Evolutionary conservation across 2,888 invertebrate genomes (phyloP).

Genomic region (Steromphala cineraria): DNA sequence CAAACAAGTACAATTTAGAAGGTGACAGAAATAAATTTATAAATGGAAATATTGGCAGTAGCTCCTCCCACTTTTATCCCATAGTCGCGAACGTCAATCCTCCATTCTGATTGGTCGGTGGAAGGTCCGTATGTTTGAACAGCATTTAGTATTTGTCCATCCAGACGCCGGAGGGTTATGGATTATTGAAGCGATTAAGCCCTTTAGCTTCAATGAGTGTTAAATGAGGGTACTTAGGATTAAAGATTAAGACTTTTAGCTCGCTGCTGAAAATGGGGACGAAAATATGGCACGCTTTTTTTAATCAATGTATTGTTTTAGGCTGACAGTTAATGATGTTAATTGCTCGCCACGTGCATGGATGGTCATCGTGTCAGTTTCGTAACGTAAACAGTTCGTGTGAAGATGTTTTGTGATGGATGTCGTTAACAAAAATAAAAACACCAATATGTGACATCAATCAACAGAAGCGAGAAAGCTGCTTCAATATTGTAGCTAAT

Average conservation of each 20-base stretch:
- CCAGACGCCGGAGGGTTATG: neutral
- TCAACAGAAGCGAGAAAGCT: too few species aligned
- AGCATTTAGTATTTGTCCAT: neutral
- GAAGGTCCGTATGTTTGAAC: neutral
- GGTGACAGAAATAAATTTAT: neutral
- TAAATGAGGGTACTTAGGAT: neutral
- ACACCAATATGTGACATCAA: too few species aligned
- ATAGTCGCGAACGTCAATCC: neutral
- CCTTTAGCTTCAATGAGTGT: slow-evolving; percentile 1
- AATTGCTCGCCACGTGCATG: neutral
- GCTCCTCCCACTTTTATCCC: neutral
- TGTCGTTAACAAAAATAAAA: too few species aligned
- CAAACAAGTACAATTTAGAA: too few species aligned
- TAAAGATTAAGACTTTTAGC: neutral
- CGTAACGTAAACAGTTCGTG: neutral
- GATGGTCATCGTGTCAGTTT: neutral
- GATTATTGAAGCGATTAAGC: neutral
- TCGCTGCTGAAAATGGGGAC: neutral
- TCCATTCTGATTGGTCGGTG: neutral
- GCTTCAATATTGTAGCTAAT: too few species aligned
- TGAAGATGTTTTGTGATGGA: too few species aligned
- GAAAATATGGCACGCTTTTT: neutral
- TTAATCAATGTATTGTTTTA: neutral
- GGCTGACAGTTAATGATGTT: neutral
- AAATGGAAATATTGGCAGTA: neutral